Evolutionary conservation across 2,113 vertebrate species (phyloP).

Genomic region (Callocephalon fimbriatum): DNA sequence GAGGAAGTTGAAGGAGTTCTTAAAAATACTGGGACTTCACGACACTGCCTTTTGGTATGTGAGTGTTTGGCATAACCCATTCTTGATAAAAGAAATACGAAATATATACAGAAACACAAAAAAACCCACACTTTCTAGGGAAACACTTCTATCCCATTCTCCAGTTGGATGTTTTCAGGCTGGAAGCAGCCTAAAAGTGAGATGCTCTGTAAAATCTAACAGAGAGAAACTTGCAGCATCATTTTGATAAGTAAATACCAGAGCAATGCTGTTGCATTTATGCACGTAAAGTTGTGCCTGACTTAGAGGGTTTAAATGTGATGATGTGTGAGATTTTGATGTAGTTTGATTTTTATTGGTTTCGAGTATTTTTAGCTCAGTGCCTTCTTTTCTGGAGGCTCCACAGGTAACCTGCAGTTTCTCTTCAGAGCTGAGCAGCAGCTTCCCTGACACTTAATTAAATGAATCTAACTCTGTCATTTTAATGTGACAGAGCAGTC

Average conservation of each 20-base stretch:
- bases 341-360: background rate
- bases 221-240: background rate
- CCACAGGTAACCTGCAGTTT: background rate
- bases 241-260: background rate
- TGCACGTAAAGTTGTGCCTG: fast-evolving
- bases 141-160: background rate
- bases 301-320: background rate
- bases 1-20: slow-evolving; percentile 92
- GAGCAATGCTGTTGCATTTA: background rate
- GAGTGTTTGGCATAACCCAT: fast-evolving
- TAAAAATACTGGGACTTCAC: slow-evolving; percentile 95
- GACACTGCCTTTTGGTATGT: slow-evolving; percentile 95
- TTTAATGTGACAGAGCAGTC: background rate
- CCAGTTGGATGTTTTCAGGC: background rate
- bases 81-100: background rate
- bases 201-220: background rate
- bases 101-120: background rate
- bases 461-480: background rate
- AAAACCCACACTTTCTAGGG: background rate
- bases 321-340: background rate
- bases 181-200: background rate
- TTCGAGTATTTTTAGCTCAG: background rate
- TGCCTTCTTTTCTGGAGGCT: background rate
- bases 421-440: background rate
- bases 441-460: background rate